These are phyloP conservation scores for Harpalus rubripes DNA, from an alignment of 2,888 invertebrate species.

Conservation along the genomic window DNA sequence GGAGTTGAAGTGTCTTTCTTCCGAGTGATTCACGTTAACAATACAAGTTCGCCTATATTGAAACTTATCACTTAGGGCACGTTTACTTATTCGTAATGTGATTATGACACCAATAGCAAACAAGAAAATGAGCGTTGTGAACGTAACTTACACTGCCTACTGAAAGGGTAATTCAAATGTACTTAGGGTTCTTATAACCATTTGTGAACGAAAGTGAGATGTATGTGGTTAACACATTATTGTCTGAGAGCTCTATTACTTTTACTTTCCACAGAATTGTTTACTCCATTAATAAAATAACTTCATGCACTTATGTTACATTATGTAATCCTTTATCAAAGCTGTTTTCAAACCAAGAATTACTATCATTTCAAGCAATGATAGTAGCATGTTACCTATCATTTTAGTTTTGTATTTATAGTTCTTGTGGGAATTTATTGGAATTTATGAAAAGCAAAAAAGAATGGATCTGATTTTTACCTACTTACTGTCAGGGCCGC, in stretches of 20 bases:
- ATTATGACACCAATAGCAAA: constrained; percentile 58
- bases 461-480: no score
- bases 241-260: constrained; percentile 45
- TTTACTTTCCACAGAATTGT: constrained; percentile 47
- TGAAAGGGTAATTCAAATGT: constrained; percentile 52
- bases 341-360: neutral
- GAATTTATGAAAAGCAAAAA: no score
- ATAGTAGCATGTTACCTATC: no score
- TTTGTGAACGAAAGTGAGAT: constrained; percentile 48
- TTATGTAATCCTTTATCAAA: neutral
- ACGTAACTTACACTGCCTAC: constrained; percentile 45
- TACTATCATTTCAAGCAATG: neutral
- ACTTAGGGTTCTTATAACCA: constrained; percentile 45
- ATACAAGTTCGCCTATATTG: constrained; percentile 33
- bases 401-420: no score
- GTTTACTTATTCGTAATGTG: constrained; percentile 57
- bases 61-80: constrained; percentile 56
- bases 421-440: no score
- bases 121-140: constrained; percentile 56
- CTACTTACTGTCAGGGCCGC: no score
- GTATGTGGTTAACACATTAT: constrained; percentile 21
- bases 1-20: constrained; percentile 8
- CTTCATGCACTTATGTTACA: constrained; percentile 12
- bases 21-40: constrained; percentile 15
- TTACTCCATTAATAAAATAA: constrained; percentile 31